Evolutionary conservation across 2,888 invertebrate genomes (phyloP).

Genomic region (Antheraea assamensis): DNA sequence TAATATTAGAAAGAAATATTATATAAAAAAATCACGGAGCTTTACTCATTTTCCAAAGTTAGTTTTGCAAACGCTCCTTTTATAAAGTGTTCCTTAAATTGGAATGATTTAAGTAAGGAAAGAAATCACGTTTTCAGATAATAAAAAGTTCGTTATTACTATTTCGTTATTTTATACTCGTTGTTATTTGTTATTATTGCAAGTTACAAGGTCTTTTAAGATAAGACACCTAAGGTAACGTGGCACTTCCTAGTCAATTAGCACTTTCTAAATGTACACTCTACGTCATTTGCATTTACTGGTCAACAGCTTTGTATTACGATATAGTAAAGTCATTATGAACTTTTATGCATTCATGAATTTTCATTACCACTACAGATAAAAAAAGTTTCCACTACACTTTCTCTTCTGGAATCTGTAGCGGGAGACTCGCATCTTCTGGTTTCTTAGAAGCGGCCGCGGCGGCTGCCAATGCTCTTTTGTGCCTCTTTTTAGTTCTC

Average conservation of each 20-base stretch:
- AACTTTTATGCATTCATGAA: not conserved
- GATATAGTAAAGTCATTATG: not conserved
- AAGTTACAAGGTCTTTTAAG: not conserved
- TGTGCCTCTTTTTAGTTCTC: conserved; percentile 82
- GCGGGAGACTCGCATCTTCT: conserved; percentile 65
- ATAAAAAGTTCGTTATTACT: not conserved
- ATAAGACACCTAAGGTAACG: not conserved
- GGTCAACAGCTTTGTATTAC: not conserved
- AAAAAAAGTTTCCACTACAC: conserved; percentile 47
- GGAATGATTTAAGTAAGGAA: no score
- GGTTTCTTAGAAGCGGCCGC: conserved; percentile 57
- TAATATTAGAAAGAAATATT: no score
- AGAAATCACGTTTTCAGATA: not conserved
- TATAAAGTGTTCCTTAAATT: no score
- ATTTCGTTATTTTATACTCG: not conserved
- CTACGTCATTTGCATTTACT: not conserved
- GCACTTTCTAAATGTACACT: not conserved
- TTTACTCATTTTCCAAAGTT: no score
- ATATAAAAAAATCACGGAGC: no score
- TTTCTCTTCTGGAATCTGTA: conserved; percentile 71
- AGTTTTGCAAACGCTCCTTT: no score
- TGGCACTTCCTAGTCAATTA: not conserved
- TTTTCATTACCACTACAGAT: not conserved
- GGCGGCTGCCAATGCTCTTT: conserved; percentile 59
- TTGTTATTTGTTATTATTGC: not conserved